Percentiles rank a stretch among this genome's conserved stretches.
phyloP scores from a whole-genome alignment of 2,797 vertebrate species.

The Anguilla obscura region DNA sequence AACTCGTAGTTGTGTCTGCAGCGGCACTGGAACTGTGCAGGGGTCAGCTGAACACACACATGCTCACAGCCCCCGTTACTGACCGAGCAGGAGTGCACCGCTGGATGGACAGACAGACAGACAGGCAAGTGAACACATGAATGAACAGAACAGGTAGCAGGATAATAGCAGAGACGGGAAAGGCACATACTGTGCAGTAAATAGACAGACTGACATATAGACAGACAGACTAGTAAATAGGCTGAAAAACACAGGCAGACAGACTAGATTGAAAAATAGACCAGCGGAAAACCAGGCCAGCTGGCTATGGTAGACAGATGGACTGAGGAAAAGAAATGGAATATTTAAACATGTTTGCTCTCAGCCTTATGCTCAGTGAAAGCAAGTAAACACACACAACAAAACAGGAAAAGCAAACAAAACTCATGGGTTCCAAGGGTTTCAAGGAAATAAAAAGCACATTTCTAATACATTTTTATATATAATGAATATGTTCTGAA shows the following conservation, averaged over 20 bases:
- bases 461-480: too few relatives aligned
- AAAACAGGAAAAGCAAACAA: too few relatives aligned
- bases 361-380: too few relatives aligned
- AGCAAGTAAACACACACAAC: too few relatives aligned
- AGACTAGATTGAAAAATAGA: neutral
- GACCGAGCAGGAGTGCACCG: slow-evolving; percentile 77
- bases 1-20: slow-evolving; percentile 78
- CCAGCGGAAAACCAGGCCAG: slow-evolving; percentile 47
- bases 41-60: slow-evolving; percentile 80
- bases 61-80: slow-evolving; percentile 91
- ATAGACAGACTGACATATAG: slow-evolving; percentile 51
- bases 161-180: neutral
- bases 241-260: slow-evolving; percentile 18
- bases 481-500: too few relatives aligned
- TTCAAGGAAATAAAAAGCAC: too few relatives aligned
- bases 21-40: slow-evolving; percentile 78
- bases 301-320: neutral
- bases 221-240: slow-evolving; percentile 9
- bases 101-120: slow-evolving; percentile 58
- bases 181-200: slow-evolving; percentile 29
- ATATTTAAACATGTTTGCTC: too few relatives aligned
- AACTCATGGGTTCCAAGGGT: too few relatives aligned
- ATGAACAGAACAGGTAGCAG: neutral
- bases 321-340: neutral
- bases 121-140: neutral